These are phyloP conservation scores for Willowsia nigromaculata DNA, from an alignment of 2,888 invertebrate genomes.

Conservation along the genomic window DNA sequence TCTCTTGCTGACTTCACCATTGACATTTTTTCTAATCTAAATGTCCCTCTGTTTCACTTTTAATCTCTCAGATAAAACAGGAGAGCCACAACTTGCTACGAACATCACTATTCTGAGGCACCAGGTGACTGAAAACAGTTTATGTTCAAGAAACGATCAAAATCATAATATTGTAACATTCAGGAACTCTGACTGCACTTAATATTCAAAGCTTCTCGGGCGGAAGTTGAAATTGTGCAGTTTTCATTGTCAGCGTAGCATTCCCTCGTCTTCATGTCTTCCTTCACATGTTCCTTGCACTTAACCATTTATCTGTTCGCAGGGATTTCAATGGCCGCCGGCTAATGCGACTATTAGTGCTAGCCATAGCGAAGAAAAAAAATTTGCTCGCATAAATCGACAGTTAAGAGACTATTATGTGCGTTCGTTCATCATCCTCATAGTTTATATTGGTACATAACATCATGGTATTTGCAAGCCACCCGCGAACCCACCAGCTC, in stretches of 20 bases:
- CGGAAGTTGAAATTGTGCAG: conserved; percentile 56
- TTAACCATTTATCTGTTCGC: conserved; percentile 6
- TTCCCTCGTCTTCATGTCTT: background rate
- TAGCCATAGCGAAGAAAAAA: background rate
- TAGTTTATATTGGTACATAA: no score
- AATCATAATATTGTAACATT: background rate
- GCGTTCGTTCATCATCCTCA: conserved; percentile 23
- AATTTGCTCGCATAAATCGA: conserved; percentile 37
- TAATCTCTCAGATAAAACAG: background rate
- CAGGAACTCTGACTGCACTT: conserved; percentile 5
- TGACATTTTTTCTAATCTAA: background rate
- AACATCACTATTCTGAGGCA: background rate
- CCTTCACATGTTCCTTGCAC: conserved; percentile 20
- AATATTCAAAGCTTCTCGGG: conserved; percentile 38
- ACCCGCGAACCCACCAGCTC: conserved; percentile 26
- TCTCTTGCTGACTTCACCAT: background rate
- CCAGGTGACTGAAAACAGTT: conserved; percentile 17
- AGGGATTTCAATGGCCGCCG: conserved; percentile 21
- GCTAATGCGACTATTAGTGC: conserved; percentile 16
- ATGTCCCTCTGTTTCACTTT: conserved; percentile 10
- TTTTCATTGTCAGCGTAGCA: conserved; percentile 37
- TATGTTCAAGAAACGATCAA: conserved; percentile 23
- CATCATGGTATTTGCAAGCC: conserved; percentile 32
- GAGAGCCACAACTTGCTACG: background rate
- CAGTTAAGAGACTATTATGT: conserved; percentile 46